Evolutionary conservation across 92 coral and sea anemone species (phyloP), one percentile per base, ranked within the genome.

Genomic region (Plumapathes pennacea): DNA sequence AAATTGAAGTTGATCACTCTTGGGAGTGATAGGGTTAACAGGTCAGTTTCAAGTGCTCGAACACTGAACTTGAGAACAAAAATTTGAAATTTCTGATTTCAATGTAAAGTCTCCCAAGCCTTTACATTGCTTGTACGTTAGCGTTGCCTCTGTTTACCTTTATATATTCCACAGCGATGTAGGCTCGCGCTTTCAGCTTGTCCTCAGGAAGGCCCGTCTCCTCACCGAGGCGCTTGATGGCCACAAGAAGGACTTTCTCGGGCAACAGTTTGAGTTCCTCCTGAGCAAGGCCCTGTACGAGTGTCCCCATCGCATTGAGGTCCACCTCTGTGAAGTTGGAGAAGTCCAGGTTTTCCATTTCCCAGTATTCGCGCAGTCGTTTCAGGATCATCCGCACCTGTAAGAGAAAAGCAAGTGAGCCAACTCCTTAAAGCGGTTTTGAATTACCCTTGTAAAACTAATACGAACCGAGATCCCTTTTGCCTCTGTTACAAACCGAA

Each of bases 351-450:
- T 83, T 74, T 43, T 88, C 92, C 81, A 94, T 84, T 40, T 80
- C 78, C 99, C 99, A 88, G 72, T 88, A 94, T 38, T 94, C 99
- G 11, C 87, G 96, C 58, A 94, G 85, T 38, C 99, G 96, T 14
- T 45, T 78, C 15, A 94, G 46, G 24, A 86, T 88, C 73, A 58
- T 83, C 20, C 81, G 50, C 5, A 94, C 54, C 99, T 94, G 37
- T n/a, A n/a, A n/a, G n/a, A n/a, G n/a, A n/a, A n/a, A n/a, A n/a
- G n/a, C n/a, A n/a, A n/a, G n/a, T n/a, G n/a, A n/a, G n/a, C n/a
- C n/a, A n/a, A n/a, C n/a, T n/a, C n/a, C n/a, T n/a, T n/a, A n/a
- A n/a, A n/a, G n/a, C n/a, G n/a, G n/a, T n/a, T n/a, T n/a, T n/a
- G n/a, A n/a, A n/a, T n/a, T n/a, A n/a, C n/a, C n/a, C n/a, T n/a